Evolutionary conservation across 1,140 invertebrate species (phyloP).

Genomic region (Araneus ventricosus): DNA sequence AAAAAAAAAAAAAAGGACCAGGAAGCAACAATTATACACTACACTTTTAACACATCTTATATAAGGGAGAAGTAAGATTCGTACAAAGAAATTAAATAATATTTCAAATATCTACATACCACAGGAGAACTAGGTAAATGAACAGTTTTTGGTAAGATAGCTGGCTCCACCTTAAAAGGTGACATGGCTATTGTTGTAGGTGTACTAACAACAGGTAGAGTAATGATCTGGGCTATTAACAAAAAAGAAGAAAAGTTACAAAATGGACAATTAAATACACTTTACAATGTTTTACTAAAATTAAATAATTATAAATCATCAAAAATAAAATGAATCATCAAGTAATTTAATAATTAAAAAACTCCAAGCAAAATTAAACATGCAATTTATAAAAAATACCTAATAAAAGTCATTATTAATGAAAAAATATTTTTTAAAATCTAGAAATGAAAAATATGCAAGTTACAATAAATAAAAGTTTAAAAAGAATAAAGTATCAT

Average conservation of each 20-base stretch:
- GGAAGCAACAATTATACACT: too few species aligned
- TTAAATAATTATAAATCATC: neutral
- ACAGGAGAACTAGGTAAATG: constrained; percentile 83
- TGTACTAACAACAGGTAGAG: constrained; percentile 67
- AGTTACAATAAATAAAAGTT: too few species aligned
- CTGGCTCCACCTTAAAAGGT: constrained; percentile 81
- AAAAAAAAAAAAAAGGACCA: too few species aligned
- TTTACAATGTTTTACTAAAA: neutral
- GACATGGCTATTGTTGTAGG: constrained; percentile 78
- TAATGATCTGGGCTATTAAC: constrained; percentile 63
- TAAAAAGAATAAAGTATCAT: too few species aligned
- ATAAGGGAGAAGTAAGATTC: too few species aligned
- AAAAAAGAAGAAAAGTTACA: neutral
- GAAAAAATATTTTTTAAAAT: too few species aligned
- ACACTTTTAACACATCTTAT: too few species aligned
- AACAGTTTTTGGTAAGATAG: constrained; percentile 83
- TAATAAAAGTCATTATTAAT: too few species aligned
- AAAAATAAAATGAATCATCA: neutral
- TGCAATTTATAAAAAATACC: too few species aligned
- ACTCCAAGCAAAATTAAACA: too few species aligned
- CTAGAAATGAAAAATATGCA: too few species aligned
- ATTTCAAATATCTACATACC: constrained; percentile 78
- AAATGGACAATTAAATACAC: neutral
- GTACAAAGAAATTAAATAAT: too few species aligned
- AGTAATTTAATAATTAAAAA: neutral